Evolutionary conservation across 1,140 invertebrate species (phyloP), one percentile per base, ranked within the genome.

Genomic region (Drosophila guanche): DNA sequence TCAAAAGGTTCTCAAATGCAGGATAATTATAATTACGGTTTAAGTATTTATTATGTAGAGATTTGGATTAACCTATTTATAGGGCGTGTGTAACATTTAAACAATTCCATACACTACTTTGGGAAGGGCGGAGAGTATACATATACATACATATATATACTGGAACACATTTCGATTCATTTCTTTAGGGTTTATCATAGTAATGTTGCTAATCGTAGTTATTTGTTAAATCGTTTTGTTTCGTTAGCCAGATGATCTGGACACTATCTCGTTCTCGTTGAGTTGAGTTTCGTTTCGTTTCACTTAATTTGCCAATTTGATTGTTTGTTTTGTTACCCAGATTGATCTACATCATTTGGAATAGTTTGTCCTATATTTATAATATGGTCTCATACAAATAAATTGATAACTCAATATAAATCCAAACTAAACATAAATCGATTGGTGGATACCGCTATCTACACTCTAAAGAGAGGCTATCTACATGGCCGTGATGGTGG

Each of bases 71-170:
- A 60, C 80, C 81, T 85, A 77, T 51, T 65, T 59, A 37, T 51
- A 66, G 69, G 68, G 77, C 76, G 79, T 77, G 79, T 81, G 57
- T 77, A 80, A 86, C 81, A 86, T 86, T 81, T 74, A 85, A 86
- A 80, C 81, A 80, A 86, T 66, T 86, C 51, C 77, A 85, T 86
- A 81, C 81, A 86, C 81, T 85, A 85, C 81, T 77, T 76, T 37
- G 10, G 29, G 29, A 3, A 8, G 29, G 29, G 29, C 27, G 8
- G 55, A 41, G 63, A 70, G 63, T 74, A 85, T 76, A 86, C 76
- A 77, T 77, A 63, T 70, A 73, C 59, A 60, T 76, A 56, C 59
- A 53, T 68, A 71, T 68, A 79, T 76, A 80, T 77, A 85, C 51
- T 76, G 65, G 40, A 66, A 76, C 59, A 71, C 61, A 76, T 55